Evolutionary conservation across 2,113 vertebrate species (phyloP).

Genomic region (Pomatostomus ruficeps): DNA sequence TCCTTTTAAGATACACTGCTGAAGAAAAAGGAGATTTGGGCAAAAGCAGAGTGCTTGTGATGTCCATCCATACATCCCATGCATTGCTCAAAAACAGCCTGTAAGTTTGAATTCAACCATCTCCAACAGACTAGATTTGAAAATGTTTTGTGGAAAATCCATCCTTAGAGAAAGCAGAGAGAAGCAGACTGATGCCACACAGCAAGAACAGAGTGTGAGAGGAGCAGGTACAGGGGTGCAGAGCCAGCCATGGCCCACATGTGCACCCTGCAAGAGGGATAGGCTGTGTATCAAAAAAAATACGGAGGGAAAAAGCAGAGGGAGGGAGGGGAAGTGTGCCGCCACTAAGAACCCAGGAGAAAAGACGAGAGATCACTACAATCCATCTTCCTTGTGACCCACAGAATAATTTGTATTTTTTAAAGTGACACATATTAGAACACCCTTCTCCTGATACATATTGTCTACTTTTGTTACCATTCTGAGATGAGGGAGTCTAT

Average conservation of each 20-base stretch:
- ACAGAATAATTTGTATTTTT: not conserved
- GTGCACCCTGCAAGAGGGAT: fast-evolving
- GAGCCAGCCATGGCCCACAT: not conserved
- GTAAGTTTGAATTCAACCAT: not conserved
- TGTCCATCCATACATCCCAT: not conserved
- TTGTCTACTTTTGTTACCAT: not conserved
- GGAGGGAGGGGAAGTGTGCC: not conserved
- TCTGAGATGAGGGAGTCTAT: not conserved
- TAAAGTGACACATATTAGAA: not conserved
- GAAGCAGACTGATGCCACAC: not conserved
- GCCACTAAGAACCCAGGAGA: not conserved
- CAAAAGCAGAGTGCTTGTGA: not conserved
- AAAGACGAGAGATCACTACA: not conserved
- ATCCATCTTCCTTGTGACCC: not conserved
- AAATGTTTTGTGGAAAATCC: not conserved
- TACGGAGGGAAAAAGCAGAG: not conserved
- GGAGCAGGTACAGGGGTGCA: not conserved
- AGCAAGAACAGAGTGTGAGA: not conserved
- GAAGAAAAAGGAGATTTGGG: not conserved
- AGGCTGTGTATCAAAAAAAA: not conserved
- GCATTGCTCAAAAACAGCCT: not conserved
- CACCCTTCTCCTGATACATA: not conserved
- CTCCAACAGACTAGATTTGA: not conserved
- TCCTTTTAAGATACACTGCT: not conserved
- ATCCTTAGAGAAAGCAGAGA: not conserved